Evolutionary conservation across 2,113 vertebrate genomes (phyloP), one percentile per base, ranked within the genome.

Genomic region (Podarcis muralis): DNA sequence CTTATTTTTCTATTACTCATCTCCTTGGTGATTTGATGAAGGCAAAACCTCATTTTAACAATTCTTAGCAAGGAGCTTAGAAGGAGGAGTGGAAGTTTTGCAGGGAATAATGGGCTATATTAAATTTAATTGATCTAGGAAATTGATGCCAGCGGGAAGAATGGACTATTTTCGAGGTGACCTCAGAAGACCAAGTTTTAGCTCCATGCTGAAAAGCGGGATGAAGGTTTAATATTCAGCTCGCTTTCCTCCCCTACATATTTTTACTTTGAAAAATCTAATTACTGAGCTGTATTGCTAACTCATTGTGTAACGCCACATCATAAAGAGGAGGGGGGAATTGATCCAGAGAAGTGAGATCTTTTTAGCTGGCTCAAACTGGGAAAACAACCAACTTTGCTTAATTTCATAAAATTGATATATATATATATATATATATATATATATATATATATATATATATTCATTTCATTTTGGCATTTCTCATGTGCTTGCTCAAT

Each of bases 121-220:
- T 85, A 91, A 89, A 92, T 76, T 3, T 81, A 86, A 87, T 37
- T 81, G 22, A 91, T 92, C 37, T 57, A 81, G 27, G n/a, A 83
- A 87, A 91, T 75, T 87, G 23, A 25, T 77, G 85, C 79, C 13
- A 90, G 75, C 40, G 22, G 90, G n/a, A 85, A 85, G 68, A 89
- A 85, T 75, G 76, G 53, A 35, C 66, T 35, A 27, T 66, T 74
- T 79, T 81, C 25, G 59, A 88, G 90, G 12, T 68, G 16, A 86
- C 66, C 89, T 90, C 84, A 91, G 87, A 90, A 90, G 86, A 88
- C 84, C 40, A 9, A 15, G 89, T 25, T 59, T 53, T 78, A 74
- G 15, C 35, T 37, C 2, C 80, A 0, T 74, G 30, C 81, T 79
- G 83, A 65, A 82, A 87, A 43, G 12, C 84, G 80, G 32, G 0